Base-by-base conservation (phyloP, 2,797 vertebrate genomes). In the Sus cebifrons region DNA sequence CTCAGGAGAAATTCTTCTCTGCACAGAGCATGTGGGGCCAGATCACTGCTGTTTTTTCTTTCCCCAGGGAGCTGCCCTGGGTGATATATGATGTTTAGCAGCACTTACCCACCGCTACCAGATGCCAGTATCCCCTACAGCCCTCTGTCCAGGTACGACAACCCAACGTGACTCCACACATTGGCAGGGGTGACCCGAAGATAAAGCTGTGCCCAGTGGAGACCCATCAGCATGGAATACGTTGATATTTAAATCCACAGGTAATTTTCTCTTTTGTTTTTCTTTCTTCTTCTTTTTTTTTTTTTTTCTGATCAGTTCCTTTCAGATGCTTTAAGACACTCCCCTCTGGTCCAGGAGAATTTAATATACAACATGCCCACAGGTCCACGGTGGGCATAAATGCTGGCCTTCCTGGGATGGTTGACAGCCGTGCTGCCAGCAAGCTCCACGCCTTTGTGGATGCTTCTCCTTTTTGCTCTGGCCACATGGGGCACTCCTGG, bases 401-500 rank as follows among this genome's bases (percentile, higher is more conserved):
- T 1, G 2, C 20, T 1, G 73, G 15, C 58, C 15, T 29, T 84
- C 27, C 25, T 10, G 1, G 2, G 13, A 14, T 11, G 64, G 14
- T n/a, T 20, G 12, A 32, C 49, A 12, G 18, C 6, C 0, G 12
- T 1, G 49, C 58, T 52, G 27, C 29, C 65, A 12, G 9, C 7
- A 3, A 65, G 79, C 10, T 84, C 56, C 3, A 32, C n/a, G 32
- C 56, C 11, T 23, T 1, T 4, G 21, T 4, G 20, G 65, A 16
- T 0, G 0, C 32, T 40, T 54, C 49, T 27, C 58, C 32, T 0
- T 18, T 20, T 90, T 14, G 21, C 81, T 60, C 21, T 32, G 73
- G 74, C 5, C 67, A 82, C 54, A 1, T 0, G 1, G 17, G 21
- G 16, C 16, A 0, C 6, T 27, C 44, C 16, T 67, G 2, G 0